Evolutionary conservation across 23 tunicate genomes (phyloP), one percentile per base, ranked within the genome.

Genomic region (Trididemnum miniatum): DNA sequence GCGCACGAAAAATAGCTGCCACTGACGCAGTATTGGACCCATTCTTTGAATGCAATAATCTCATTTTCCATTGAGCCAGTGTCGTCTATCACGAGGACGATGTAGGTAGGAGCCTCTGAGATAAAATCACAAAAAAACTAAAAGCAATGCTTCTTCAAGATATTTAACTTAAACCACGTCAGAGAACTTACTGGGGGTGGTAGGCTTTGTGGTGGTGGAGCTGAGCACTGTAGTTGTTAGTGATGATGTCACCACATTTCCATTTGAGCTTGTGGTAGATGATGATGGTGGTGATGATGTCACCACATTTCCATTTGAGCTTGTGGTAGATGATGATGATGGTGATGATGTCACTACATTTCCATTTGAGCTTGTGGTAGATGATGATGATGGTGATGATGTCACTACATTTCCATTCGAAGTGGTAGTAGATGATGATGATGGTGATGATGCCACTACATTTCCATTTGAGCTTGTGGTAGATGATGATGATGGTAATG

Each of bases 41-140:
- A 90, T 65, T 80, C 59, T 35, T 90, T 90, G 5, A 85, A 88
- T 0, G 86, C 96, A 0, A 29, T 79, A 22, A 90, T 85, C 39
- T 90, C 96, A 26, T 90, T 85, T 44, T 27, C 31, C 96, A 90
- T 90, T 0, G 96, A 90, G 31, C 89, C 96, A 35, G 86, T 90
- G 51, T 85, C 90, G 77, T 90, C 96, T 2, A 90, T 52, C 12
- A 90, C 90, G 40, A 90, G 84, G 2, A 85, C 96, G 23, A 90
- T 51, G 51, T 76, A 90, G 2, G 90, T 63, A 9, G 69, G 69
- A 22, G 15, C 24, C 54, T 15, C 54, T 44, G 54, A 9, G 15
- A 7, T 44, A 15, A 7, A 44, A 44, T 15, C 9, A 7, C 54
- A 44, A 44, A 44, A 9, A 7, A 44, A 15, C 54, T 7, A n/a